Evolutionary conservation across 2,888 invertebrate genomes (phyloP), one percentile per base, ranked within the genome.

Genomic region (Leptopilina drosophilae): DNA sequence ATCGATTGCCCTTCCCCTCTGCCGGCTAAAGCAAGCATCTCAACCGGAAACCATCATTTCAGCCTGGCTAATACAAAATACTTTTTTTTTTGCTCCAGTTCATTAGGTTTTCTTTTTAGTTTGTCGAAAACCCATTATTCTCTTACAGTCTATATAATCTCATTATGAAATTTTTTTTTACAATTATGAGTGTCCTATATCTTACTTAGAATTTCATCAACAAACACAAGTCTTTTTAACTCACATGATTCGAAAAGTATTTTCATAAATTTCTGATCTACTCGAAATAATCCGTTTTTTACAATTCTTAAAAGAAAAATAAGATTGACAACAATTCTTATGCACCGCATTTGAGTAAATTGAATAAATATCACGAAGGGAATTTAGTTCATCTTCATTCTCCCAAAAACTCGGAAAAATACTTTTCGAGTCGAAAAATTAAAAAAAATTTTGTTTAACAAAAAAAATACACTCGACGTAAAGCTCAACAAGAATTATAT

Each of bases 101-200:
- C 33, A 5, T 56, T 56, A n/a, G 53, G 33, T 73, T 56, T 73
- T 73, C 11, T 9, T 26, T 9, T 33, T n/a, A 40, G 8, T 53
- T 56, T 73, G 53, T 40, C 53, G 73, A 73, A 73, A 73, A 73
- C 3, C 42, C 40, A n/a, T 5, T 20, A 1, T 20, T 20, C 20
- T 14, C 20, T 76, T 40, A 76, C 20, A 76, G 64, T 76, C 64
- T 76, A 26, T 76, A 64, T 76, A 64, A 76, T 64, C 64, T 64
- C 76, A 76, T 66, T 66, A 66, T 64, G 46, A 64, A 8, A 26
- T 49, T 49, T 49, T 49, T 40, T 56, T 73, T 33, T 73, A 40
- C 56, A 73, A 73, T 73, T 33, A 53, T 33, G 56, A 56, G 56
- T 33, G 33, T 56, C 9, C 26, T 33, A 9, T 56, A 40, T 9